Evolutionary conservation across 2,888 invertebrate species (phyloP), one percentile per base, ranked within the genome.

Genomic region (Slavum lentiscoides): DNA sequence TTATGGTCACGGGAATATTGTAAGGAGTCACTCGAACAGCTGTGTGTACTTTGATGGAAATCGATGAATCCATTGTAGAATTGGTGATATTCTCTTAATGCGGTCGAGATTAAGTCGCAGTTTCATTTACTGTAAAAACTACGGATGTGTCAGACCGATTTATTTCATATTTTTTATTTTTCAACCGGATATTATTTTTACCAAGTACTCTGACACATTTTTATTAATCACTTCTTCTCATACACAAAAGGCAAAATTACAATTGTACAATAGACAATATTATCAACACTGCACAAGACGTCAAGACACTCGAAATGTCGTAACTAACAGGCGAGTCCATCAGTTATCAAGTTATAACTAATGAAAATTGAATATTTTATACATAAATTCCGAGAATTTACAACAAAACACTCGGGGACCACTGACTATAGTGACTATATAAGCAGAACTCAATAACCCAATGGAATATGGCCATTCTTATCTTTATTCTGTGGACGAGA

Each of bases 1-100:
- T 84, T 37, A 83, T 74, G 53, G 83, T 82, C 53, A 83, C 82
- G 21, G 82, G 82, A 68, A 84, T 73, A 49, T 81, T 67, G 72
- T 64, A 43, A 7, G 80, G 80, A 23, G 66, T 58, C 3, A 39
- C 13, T n/a, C 61, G 80, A 43, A 80, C 23, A n/a, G 80, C 80
- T n/a, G 58, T 66, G 9, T 72, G 80, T 23, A 80, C 80, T 64
- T 80, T 80, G 39, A 80, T 72, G 2, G 72, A 72, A 62, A 80
- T 72, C 13, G 72, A 72, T 17, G 80, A 80, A 43, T 80, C 80
- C 80, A 80, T 80, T 9, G 19, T 67, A 3, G n/a, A 9, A 30
- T 37, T 30, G 58, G 9, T 4, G 3, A 11, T 7, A 39, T 58
- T n/a, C 5, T 70, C 21, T 53, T n/a, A 9, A 23, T 17, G 17